Evolutionary conservation across 2,113 vertebrate species (phyloP).

Genomic region (Speoplatyrhinus poulsoni): DNA sequence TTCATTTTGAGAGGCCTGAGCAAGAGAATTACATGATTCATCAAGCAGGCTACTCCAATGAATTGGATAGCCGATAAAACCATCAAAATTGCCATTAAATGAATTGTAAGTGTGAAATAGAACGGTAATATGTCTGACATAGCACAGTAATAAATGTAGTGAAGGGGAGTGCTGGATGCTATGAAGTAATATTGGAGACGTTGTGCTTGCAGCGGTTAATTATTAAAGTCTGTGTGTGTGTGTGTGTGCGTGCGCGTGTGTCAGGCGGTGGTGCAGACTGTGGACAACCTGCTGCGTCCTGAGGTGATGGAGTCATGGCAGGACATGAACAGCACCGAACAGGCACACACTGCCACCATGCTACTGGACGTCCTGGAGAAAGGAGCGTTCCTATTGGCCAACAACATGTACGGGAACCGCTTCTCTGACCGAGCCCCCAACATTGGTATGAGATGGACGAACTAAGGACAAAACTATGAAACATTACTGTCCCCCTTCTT

Average conservation of each 20-base stretch:
- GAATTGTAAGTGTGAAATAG: conserved; percentile 74
- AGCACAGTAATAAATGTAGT: conserved; percentile 58
- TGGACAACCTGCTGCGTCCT: conserved; percentile 87
- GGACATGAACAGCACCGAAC: conserved; percentile 92
- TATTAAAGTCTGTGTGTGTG: not conserved
- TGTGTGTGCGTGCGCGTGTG: conserved; percentile 10
- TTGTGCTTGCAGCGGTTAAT: conserved; percentile 24
- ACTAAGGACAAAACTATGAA: not conserved
- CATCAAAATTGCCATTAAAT: conserved; percentile 74
- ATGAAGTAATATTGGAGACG: conserved; percentile 29
- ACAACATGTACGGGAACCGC: conserved; percentile 89
- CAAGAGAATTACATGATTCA: conserved; percentile 73
- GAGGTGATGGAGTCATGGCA: conserved; percentile 90
- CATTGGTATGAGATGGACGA: conserved; percentile 78
- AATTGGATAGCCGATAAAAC: conserved; percentile 74
- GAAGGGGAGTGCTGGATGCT: conserved; percentile 40
- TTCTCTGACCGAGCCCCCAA: conserved; percentile 85
- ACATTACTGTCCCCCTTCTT: not conserved
- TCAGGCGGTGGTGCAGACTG: conserved; percentile 89
- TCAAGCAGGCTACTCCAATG: conserved; percentile 72
- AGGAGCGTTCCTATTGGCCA: conserved; percentile 89
- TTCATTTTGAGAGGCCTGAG: conserved; percentile 70
- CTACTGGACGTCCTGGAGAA: conserved; percentile 90
- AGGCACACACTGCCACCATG: conserved; percentile 93
- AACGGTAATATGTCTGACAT: conserved; percentile 60